A percentile compares a stretch with the other conserved stretches of the same genome.
phyloP scores from a whole-genome alignment of 2,888 invertebrate species.

The Thysanoteuthis rhombus region DNA sequence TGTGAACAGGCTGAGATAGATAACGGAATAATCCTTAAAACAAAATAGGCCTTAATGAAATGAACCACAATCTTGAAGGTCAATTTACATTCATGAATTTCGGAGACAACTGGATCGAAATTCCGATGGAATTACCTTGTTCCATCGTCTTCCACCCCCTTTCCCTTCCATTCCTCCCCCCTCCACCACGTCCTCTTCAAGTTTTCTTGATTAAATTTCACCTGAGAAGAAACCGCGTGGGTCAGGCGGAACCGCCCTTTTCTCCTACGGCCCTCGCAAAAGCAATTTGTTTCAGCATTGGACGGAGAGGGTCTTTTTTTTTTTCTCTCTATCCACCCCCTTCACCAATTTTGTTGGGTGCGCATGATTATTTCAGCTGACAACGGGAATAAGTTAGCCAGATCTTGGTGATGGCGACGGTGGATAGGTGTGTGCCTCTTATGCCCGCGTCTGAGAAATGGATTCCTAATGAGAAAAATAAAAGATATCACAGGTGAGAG shows the following conservation, averaged over 20 bases:
- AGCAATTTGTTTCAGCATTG: not conserved
- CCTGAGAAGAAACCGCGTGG: not conserved
- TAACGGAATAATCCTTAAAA: not conserved
- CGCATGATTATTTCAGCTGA: not conserved
- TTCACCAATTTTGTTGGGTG: not conserved
- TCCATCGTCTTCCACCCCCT: not conserved
- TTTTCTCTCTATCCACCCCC: not conserved
- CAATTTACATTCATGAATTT: slow-evolving; percentile 12
- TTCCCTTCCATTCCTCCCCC: not conserved
- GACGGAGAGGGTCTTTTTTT: not conserved
- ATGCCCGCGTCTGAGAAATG: not conserved
- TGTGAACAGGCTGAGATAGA: not conserved
- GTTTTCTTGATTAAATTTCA: not conserved
- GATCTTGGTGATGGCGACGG: no score
- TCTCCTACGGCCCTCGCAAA: not conserved
- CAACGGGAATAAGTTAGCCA: not conserved
- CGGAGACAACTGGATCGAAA: not conserved
- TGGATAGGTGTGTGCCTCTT: no score
- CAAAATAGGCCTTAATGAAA: not conserved
- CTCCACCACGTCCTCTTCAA: not conserved
- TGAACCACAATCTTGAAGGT: not conserved
- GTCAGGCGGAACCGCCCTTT: not conserved
- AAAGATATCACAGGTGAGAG: not conserved
- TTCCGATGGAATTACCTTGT: not conserved
- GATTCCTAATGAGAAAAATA: not conserved